phyloP scores from a whole-genome alignment of 2,888 invertebrate species.

The Lasioglossum leucozonium region DNA sequence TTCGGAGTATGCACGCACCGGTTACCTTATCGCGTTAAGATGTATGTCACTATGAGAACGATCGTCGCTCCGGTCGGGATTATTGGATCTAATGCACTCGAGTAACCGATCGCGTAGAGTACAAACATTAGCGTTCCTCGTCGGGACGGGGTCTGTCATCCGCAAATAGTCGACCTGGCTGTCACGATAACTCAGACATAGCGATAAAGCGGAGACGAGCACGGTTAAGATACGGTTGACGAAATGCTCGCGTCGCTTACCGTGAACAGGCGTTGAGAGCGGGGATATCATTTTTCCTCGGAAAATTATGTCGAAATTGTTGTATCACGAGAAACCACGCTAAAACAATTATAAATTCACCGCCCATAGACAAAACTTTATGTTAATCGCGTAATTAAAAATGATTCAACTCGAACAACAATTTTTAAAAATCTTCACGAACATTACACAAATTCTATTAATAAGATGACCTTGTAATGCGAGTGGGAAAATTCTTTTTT shows the following conservation, averaged over 20 bases:
- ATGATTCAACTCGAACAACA: no score
- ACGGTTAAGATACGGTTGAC: slow-evolving; percentile 4
- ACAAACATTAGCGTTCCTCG: slow-evolving; percentile 52
- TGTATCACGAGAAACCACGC: no score
- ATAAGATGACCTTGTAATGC: no score
- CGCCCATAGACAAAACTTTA: no score
- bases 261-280: background rate
- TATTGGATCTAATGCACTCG: slow-evolving; percentile 56
- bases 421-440: no score
- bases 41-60: slow-evolving; percentile 43
- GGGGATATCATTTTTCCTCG: background rate
- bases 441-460: no score
- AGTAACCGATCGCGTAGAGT: slow-evolving; percentile 57
- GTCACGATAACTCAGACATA: slow-evolving; percentile 55
- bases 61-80: slow-evolving; percentile 47
- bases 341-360: no score
- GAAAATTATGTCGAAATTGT: background rate
- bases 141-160: slow-evolving; percentile 63
- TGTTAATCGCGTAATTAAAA: no score
- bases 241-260: slow-evolving; percentile 3
- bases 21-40: slow-evolving; percentile 22
- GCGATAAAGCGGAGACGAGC: slow-evolving; percentile 34
- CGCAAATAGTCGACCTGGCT: slow-evolving; percentile 66
- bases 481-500: background rate
- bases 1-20: background rate